A percentile compares a stretch with the other conserved stretches of the same genome.
Evolutionary conservation across 2,113 vertebrate genomes (phyloP).

Genomic region (Cynocephalus volans): DNA sequence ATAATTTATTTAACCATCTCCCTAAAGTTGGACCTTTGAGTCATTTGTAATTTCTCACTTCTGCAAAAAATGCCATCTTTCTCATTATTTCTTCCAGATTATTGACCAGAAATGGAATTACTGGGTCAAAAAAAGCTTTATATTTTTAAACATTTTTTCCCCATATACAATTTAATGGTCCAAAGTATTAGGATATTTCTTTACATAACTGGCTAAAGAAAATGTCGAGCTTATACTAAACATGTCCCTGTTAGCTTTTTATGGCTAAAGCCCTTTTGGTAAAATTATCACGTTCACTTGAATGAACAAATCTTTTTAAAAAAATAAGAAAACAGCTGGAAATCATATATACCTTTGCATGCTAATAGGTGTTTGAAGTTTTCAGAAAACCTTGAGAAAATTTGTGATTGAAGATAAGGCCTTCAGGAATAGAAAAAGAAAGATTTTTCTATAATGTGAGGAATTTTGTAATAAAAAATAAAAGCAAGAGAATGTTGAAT

Average conservation of each 20-base stretch:
- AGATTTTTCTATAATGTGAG: background rate
- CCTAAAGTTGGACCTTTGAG: background rate
- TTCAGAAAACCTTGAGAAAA: slow-evolving; percentile 66
- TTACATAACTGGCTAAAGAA: slow-evolving; percentile 37
- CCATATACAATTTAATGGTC: background rate
- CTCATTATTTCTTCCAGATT: slow-evolving; percentile 2
- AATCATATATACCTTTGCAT: slow-evolving; percentile 1
- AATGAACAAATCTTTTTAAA: slow-evolving; percentile 45
- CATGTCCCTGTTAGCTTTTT: slow-evolving; percentile 38
- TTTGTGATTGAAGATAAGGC: slow-evolving; percentile 56
- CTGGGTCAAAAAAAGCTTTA: slow-evolving; percentile 22
- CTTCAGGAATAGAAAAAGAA: slow-evolving; percentile 29
- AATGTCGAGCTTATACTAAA: slow-evolving; percentile 28
- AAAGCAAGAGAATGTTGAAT: slow-evolving; percentile 38
- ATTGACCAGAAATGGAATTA: slow-evolving; percentile 44
- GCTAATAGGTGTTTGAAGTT: slow-evolving; percentile 43
- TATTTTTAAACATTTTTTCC: slow-evolving; percentile 16
- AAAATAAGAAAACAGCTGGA: slow-evolving; percentile 55
- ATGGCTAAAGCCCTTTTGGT: slow-evolving; percentile 7
- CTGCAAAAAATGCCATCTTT: slow-evolving; percentile 22
- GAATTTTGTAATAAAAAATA: slow-evolving; percentile 48
- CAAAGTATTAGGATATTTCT: background rate
- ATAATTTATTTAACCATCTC: slow-evolving; percentile 19
- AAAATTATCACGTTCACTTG: slow-evolving; percentile 44
- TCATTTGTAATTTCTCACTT: background rate